Evolutionary conservation across 1,140 invertebrate genomes (phyloP), one percentile per base, ranked within the genome.

Genomic region (Aphelenchoides avenae): DNA sequence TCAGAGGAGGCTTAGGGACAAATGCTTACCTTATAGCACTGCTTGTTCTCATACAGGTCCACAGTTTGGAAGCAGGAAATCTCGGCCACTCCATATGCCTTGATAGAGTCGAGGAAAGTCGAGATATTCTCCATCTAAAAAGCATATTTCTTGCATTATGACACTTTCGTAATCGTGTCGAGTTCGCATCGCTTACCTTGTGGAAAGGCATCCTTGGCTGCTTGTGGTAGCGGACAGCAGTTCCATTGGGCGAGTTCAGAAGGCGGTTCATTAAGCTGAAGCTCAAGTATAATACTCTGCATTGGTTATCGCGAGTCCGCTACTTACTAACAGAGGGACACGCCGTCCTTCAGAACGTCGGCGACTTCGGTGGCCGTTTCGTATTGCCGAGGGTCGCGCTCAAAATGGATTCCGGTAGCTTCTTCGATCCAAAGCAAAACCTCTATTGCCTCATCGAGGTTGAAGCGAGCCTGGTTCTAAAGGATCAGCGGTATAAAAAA

Each of bases 41-140:
- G 84, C 64, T 84, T 83, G 60, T 82, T 80, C 73, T 85, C 84
- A 71, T 83, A 85, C 27, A 85, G 73, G 72, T 85, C 84, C 56
- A 84, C 83, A 20, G 84, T 84, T 77, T 85, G 84, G 73, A 85
- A 85, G n/a, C 84, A 76, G 62, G 83, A 82, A 62, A 79, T 79
- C 40, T 82, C 78, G 56, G 81, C 80, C 2, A 85, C 79, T 3
- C 84, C 84, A 66, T 84, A 85, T 5, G 64, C 66, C 62, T 83
- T 81, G 52, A 80, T 81, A 6, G 81, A 83, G 69, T 83, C 83
- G 60, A 85, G 70, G 75, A 85, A 85, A 69, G 84, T 80, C 64
- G 85, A 84, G 31, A 85, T 78, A 73, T 85, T 85, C 76, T 85
- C 84, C 78, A 84, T 81, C 82, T 83, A 60, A 48, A 70, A 62